Evolutionary conservation across 2,113 vertebrate species (phyloP).

Genomic region (Cololabis saira): DNA sequence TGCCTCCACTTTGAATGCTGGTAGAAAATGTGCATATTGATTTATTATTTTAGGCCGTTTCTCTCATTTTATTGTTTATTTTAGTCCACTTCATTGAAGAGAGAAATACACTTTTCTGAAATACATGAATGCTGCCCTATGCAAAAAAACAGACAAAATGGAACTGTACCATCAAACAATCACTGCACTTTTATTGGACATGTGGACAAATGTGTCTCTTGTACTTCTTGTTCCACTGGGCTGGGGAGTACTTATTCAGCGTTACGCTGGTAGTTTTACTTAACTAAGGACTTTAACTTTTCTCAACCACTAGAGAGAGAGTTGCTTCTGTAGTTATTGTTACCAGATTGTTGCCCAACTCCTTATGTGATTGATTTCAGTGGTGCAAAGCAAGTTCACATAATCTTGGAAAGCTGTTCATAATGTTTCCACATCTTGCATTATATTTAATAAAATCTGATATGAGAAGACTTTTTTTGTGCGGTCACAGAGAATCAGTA

Average conservation of each 20-base stretch:
- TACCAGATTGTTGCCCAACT: no score
- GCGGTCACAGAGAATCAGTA: background rate
- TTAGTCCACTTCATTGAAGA: no score
- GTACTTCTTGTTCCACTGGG: no score
- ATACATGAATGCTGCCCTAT: no score
- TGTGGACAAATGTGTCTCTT: no score
- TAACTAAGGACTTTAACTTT: background rate
- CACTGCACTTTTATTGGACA: no score
- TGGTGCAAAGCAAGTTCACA: no score
- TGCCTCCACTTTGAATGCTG: conserved; percentile 28
- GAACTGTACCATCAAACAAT: no score
- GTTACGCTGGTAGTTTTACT: background rate
- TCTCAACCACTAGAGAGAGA: background rate
- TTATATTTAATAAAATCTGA: conserved; percentile 5
- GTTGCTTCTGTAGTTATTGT: background rate
- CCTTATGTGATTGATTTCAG: no score
- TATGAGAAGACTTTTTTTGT: background rate
- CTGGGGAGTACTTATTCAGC: background rate
- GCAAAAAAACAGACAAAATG: no score
- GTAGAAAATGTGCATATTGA: conserved; percentile 8
- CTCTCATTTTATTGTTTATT: no score
- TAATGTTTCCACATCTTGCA: conserved; percentile 2
- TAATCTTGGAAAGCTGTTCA: background rate
- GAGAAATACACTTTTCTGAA: no score
- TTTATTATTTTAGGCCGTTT: background rate